These are phyloP conservation scores for Drosophila macrospina DNA, from an alignment of 2,888 invertebrate species.

Conservation along the genomic window DNA sequence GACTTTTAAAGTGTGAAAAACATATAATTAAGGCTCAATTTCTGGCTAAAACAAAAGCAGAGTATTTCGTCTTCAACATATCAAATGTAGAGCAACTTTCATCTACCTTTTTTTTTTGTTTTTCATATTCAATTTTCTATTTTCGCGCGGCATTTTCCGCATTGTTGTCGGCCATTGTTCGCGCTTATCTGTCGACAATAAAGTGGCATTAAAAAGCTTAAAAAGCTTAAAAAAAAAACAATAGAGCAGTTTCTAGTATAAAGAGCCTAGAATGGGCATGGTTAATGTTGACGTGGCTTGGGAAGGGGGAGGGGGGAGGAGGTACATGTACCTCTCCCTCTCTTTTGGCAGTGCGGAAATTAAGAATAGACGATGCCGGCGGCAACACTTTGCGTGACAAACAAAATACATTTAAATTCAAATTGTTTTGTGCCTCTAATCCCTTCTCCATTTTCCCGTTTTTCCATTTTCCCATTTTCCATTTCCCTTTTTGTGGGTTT, in stretches of 20 bases:
- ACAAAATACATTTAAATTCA: slow-evolving; percentile 65
- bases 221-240: slow-evolving; percentile 51
- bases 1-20: too few species aligned
- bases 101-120: slow-evolving; percentile 14
- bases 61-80: not conserved
- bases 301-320: not conserved
- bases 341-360: slow-evolving; percentile 58
- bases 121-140: slow-evolving; percentile 24
- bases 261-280: slow-evolving; percentile 1
- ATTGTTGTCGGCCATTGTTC: slow-evolving; percentile 55
- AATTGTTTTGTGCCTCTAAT: slow-evolving; percentile 52
- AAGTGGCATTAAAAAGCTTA: slow-evolving; percentile 70
- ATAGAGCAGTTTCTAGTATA: slow-evolving; percentile 26
- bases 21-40: not conserved
- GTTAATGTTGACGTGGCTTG: not conserved
- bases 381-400: slow-evolving; percentile 67
- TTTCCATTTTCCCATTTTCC: not conserved
- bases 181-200: slow-evolving; percentile 70
- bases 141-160: slow-evolving; percentile 31
- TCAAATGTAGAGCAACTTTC: slow-evolving; percentile 9
- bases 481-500: not conserved
- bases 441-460: too few species aligned
- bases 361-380: slow-evolving; percentile 59
- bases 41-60: not conserved
- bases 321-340: not conserved